Evolutionary conservation across 1,140 invertebrate species (phyloP).

Genomic region (Frieseomelitta varia): DNA sequence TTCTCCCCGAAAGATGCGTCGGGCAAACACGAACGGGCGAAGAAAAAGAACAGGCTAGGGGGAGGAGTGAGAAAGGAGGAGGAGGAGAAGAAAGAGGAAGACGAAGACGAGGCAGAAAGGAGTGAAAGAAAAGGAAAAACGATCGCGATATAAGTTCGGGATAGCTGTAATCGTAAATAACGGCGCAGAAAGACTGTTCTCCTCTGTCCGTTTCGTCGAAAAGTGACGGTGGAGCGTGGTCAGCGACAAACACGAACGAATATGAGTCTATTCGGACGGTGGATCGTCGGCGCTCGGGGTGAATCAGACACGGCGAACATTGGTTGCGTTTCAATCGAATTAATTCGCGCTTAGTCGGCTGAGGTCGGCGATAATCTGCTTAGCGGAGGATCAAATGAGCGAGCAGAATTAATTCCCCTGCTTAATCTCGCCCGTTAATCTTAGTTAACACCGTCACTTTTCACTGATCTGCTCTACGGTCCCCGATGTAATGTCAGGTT

Average conservation of each 20-base stretch:
- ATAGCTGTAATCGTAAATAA: conserved; percentile 75
- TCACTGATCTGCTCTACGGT: not conserved
- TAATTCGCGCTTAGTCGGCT: conserved; percentile 34
- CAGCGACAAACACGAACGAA: conserved; percentile 4
- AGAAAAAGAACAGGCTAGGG: conserved; percentile 3
- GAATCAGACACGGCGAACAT: not conserved
- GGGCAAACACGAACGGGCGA: conserved; percentile 30
- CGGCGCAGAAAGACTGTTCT: conserved; percentile 46
- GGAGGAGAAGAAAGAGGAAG: not conserved
- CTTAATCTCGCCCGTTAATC: conserved; percentile 42
- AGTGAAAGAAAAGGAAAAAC: conserved; percentile 26
- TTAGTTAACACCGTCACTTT: conserved; percentile 17
- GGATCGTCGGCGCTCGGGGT: not conserved
- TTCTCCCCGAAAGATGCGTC: conserved; percentile 74
- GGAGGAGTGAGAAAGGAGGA: not conserved
- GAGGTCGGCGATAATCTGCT: conserved; percentile 32
- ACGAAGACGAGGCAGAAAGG: not conserved
- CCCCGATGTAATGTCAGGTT: not conserved
- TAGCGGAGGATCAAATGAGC: conserved; percentile 39
- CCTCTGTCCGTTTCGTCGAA: conserved; percentile 13
- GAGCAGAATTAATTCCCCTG: conserved; percentile 24
- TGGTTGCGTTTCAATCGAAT: conserved; percentile 46
- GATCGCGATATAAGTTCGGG: conserved; percentile 70
- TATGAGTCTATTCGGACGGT: not conserved
- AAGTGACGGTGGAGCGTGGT: conserved; percentile 4